Evolutionary conservation across 2,113 vertebrate species (phyloP).

Genomic region (Conger conger): DNA sequence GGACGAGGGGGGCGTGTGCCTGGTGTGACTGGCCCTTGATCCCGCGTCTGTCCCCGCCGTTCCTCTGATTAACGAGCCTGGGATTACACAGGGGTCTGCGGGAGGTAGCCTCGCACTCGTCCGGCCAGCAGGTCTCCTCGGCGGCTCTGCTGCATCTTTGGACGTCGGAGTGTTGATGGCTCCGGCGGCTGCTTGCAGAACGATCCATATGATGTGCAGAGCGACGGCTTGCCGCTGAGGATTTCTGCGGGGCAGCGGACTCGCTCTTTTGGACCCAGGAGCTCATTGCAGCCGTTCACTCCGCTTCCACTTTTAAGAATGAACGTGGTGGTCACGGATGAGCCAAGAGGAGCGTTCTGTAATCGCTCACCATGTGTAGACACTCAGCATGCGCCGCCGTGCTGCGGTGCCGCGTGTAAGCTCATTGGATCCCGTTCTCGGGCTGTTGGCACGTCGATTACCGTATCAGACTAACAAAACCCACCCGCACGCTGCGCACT

Average conservation of each 20-base stretch:
- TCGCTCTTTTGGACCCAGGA: conserved; percentile 85
- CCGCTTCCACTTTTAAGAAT: not conserved
- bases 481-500: not conserved
- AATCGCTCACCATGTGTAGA: conserved; percentile 45
- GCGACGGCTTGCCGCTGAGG: conserved; percentile 58
- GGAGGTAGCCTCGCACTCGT: conserved; percentile 78
- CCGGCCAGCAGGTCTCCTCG: conserved; percentile 54
- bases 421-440: conserved; percentile 17
- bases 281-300: conserved; percentile 71
- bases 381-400: conserved; percentile 32
- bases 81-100: conserved; percentile 89
- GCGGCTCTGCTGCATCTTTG: conserved; percentile 46
- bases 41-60: conserved; percentile 52
- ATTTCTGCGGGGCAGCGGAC: conserved; percentile 79
- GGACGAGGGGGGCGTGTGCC: conserved; percentile 42
- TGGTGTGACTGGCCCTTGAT: conserved; percentile 50
- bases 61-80: conserved; percentile 52
- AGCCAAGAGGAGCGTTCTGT: conserved; percentile 32
- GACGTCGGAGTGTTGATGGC: conserved; percentile 43
- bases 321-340: conserved; percentile 7
- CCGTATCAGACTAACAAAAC: conserved; percentile 18
- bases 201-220: conserved; percentile 48
- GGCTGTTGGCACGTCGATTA: conserved; percentile 27
- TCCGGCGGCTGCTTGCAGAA: conserved; percentile 49
- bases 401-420: not conserved